Evolutionary conservation across 1,140 invertebrate species (phyloP), one percentile per base, ranked within the genome.

Genomic region (Lucilia sericata): DNA sequence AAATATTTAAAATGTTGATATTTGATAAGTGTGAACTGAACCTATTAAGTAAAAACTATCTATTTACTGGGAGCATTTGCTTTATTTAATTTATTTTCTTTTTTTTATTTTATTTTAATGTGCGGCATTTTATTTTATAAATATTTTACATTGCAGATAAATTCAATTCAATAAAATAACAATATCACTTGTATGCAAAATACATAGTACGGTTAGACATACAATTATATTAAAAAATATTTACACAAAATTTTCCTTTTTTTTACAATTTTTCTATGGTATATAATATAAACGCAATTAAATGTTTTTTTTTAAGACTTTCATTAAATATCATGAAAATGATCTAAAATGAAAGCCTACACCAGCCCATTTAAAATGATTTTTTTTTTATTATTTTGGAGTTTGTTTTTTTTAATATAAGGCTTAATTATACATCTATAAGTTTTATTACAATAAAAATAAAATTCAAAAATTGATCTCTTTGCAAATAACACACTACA

Each of bases 281-380:
- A 55, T 55, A 12, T 55, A 7, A 70, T 70, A 10, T 70, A 10
- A 70, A 70, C 65, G 19, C 5, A 70, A 30, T 70, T 25, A 70
- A 70, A 70, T 55, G 4, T 49, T 51, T 10, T 49, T 51, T 10
- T 86, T 30, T 82, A 21, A 51, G 80, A 82, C 55, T 82, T 60
- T 82, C 80, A 82, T 82, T 60, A 12, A 51, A 51, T 81, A 81
- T 9, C 21, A 82, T 55, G 1, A 10, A 19, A 47, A 47, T 78
- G 42, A 78, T 78, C 49, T 47, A 17, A 51, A 86, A 80, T 88
- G 85, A 82, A 86, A 88, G 87, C 87, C 88, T 86, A 86, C 85
- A 90, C 87, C 88, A 90, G 88, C 88, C 88, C 88, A 84, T 70
- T 82, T 84, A 70, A 55, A n/a, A 19, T 21, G 51, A 49, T 51